Conservation (phyloP, 2,113 vertebrate genomes). For the Clarias batrachus region DNA sequence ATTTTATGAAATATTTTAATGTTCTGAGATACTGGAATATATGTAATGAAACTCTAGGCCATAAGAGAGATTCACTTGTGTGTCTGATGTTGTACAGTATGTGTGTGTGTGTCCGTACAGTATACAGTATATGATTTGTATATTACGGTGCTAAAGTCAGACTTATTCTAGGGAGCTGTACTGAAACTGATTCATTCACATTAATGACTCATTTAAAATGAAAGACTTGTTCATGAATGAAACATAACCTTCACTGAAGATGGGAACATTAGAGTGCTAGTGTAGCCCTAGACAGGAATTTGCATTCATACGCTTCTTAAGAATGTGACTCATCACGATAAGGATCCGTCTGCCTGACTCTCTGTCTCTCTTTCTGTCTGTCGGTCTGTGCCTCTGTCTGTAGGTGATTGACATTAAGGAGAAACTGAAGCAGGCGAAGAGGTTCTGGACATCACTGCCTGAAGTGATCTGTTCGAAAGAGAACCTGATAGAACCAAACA, state of each 20-base stretch:
- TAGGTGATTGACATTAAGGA: constrained; percentile 95
- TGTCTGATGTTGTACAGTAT: too few species aligned
- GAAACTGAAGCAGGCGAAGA: constrained; percentile 89
- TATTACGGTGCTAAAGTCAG: not conserved
- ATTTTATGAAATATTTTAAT: too few species aligned
- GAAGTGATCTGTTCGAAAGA: constrained; percentile 87
- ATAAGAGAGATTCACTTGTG: too few species aligned
- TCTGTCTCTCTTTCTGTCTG: constrained; percentile 53
- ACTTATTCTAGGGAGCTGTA: not conserved
- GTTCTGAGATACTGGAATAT: too few species aligned
- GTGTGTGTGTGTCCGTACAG: too few species aligned
- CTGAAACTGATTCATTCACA: not conserved
- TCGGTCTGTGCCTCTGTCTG: constrained; percentile 51
- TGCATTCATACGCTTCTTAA: not conserved
- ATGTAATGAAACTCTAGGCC: too few species aligned
- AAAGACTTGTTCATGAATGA: not conserved
- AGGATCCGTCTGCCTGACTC: not conserved
- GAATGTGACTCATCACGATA: not conserved
- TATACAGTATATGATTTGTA: not conserved
- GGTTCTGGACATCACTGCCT: constrained; percentile 90
- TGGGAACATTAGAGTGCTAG: too few species aligned
- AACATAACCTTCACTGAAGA: not conserved
- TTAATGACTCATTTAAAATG: not conserved
- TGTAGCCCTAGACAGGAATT: not conserved
- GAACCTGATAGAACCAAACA: constrained; percentile 76